Conservation (phyloP, 2,797 vertebrate genomes). For the Chiloscyllium punctatum region DNA sequence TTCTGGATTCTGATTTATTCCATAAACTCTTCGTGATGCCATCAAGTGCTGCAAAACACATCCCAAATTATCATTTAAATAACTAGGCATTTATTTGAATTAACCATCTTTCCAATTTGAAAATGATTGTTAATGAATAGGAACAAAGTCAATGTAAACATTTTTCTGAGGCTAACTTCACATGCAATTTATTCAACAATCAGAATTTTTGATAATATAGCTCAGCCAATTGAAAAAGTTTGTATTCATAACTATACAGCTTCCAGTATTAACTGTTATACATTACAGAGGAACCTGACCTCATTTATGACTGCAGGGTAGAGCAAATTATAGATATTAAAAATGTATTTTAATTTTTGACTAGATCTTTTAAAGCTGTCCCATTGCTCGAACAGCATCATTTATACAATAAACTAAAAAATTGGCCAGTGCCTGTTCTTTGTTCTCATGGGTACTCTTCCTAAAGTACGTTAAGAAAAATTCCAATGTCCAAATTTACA, state of each 20-base stretch:
- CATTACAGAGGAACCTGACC: not conserved
- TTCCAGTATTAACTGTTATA: not conserved
- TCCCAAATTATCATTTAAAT: not conserved
- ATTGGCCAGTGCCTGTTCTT: not conserved
- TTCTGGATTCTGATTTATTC: not conserved
- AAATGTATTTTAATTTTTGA: not conserved
- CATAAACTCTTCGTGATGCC: not conserved
- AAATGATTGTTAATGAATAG: too few relatives aligned
- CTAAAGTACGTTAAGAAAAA: not conserved
- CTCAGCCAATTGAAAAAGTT: not conserved
- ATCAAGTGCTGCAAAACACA: not conserved
- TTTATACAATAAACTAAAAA: not conserved
- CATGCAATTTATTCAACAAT: not conserved
- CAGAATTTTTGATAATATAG: not conserved
- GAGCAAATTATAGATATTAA: not conserved
- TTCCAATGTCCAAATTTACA: too few relatives aligned
- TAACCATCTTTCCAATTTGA: not conserved
- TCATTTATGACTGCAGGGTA: not conserved
- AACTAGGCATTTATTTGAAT: not conserved
- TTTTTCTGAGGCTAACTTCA: not conserved
- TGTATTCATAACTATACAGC: not conserved
- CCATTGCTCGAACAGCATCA: not conserved
- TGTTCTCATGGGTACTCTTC: not conserved
- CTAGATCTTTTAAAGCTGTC: not conserved
- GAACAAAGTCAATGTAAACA: not conserved